These are phyloP conservation scores for Galagoides demidoff DNA, from an alignment of 2,797 vertebrate genomes.

Conservation along the genomic window DNA sequence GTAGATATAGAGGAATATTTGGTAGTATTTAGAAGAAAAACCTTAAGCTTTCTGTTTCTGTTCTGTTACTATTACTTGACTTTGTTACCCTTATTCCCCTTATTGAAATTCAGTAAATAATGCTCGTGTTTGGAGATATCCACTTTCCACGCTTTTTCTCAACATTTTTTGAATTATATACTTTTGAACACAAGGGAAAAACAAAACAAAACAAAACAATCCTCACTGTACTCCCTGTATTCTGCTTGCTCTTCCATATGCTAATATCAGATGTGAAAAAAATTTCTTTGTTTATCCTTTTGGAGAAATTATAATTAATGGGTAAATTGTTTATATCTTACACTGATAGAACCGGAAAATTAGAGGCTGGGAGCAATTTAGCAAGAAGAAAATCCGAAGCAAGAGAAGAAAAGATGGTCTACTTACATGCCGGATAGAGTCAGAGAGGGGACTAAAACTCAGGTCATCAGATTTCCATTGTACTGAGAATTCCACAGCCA, in stretches of 20 bases:
- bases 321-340: background rate
- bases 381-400: background rate
- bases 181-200: background rate
- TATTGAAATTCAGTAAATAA: slow-evolving; percentile 4
- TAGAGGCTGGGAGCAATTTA: background rate
- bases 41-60: background rate
- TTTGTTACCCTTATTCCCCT: background rate
- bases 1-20: background rate
- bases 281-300: background rate
- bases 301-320: background rate
- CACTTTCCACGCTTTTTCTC: background rate
- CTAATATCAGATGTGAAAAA: background rate
- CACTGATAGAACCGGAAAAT: background rate
- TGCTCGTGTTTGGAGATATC: background rate
- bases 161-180: background rate
- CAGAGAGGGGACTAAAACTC: background rate
- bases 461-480: background rate
- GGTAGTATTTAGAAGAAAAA: background rate
- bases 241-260: background rate
- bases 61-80: background rate
- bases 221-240: no score
- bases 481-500: background rate
- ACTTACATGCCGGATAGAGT: background rate
- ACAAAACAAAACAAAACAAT: background rate
- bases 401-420: background rate